Conservation (phyloP, 2,888 invertebrate genomes). For the Gerris lacustris region DNA sequence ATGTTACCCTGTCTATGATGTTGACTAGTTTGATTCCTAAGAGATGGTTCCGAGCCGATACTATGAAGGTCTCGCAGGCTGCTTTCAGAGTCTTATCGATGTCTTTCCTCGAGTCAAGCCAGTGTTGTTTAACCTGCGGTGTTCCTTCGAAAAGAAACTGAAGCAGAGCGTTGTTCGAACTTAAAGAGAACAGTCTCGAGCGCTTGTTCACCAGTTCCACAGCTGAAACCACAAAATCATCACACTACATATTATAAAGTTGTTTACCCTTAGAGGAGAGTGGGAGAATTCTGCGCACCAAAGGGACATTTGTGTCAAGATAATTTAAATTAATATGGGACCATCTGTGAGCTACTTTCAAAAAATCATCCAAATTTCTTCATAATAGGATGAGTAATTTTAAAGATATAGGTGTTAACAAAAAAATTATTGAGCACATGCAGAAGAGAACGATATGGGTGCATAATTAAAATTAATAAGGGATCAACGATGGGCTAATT, state of each 20-base stretch:
- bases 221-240: constrained; percentile 35
- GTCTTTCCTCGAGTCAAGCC: constrained; percentile 88
- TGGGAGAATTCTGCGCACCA: no score
- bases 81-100: constrained; percentile 85
- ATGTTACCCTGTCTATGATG: constrained; percentile 58
- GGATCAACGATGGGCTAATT: no score
- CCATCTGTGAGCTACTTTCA: no score
- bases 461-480: no score
- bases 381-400: no score
- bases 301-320: no score
- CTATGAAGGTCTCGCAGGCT: constrained; percentile 80
- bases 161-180: constrained; percentile 77
- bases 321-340: no score
- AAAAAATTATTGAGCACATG: no score
- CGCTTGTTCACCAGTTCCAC: constrained; percentile 50
- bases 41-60: constrained; percentile 59
- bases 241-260: constrained; percentile 3
- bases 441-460: no score
- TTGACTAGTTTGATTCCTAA: constrained; percentile 56
- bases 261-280: no score
- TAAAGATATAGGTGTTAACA: no score
- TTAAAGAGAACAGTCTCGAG: constrained; percentile 72
- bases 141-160: constrained; percentile 73
- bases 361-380: no score
- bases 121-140: constrained; percentile 62